Percentiles rank a stretch among this genome's conserved stretches.
phyloP scores from a whole-genome alignment of 1,140 invertebrate species.

The Macrocentrus cingulum region DNA sequence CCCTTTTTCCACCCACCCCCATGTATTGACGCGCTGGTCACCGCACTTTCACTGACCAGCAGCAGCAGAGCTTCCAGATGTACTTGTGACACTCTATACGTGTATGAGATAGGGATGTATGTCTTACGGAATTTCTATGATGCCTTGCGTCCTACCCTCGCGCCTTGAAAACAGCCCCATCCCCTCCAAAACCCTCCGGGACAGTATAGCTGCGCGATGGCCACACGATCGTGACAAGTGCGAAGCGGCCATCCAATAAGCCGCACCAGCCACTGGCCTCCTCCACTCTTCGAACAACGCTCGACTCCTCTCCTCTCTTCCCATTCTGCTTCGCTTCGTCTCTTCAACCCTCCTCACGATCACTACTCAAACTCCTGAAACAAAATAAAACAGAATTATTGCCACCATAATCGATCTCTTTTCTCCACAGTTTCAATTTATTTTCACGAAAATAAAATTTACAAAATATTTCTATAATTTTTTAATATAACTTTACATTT shows the following conservation, averaged over 20 bases:
- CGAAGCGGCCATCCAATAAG: slow-evolving; percentile 53
- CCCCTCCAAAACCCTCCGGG: not conserved
- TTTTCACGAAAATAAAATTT: not conserved
- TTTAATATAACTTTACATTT: too few relatives aligned
- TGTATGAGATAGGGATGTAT: slow-evolving; percentile 39
- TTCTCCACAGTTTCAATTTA: not conserved
- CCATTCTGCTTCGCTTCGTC: slow-evolving; percentile 6
- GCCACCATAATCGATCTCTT: not conserved
- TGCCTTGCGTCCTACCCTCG: slow-evolving; percentile 45
- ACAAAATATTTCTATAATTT: too few relatives aligned
- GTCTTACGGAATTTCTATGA: slow-evolving; percentile 56
- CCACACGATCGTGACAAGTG: slow-evolving; percentile 49
- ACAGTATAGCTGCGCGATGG: slow-evolving; percentile 14
- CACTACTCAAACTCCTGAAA: too few relatives aligned
- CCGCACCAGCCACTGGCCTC: slow-evolving; percentile 47
- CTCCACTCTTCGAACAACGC: slow-evolving; percentile 20
- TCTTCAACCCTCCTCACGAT: not conserved
- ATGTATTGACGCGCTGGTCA: slow-evolving; percentile 57
- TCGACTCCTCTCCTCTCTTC: slow-evolving; percentile 19
- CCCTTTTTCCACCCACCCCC: slow-evolving; percentile 44
- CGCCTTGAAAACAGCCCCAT: slow-evolving; percentile 17
- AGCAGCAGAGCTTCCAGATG: slow-evolving; percentile 23
- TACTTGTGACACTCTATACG: slow-evolving; percentile 3
- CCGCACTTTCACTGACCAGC: slow-evolving; percentile 49
- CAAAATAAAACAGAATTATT: too few relatives aligned